Base-by-base conservation (phyloP, 2,888 invertebrate genomes). In the Elegia similella region DNA sequence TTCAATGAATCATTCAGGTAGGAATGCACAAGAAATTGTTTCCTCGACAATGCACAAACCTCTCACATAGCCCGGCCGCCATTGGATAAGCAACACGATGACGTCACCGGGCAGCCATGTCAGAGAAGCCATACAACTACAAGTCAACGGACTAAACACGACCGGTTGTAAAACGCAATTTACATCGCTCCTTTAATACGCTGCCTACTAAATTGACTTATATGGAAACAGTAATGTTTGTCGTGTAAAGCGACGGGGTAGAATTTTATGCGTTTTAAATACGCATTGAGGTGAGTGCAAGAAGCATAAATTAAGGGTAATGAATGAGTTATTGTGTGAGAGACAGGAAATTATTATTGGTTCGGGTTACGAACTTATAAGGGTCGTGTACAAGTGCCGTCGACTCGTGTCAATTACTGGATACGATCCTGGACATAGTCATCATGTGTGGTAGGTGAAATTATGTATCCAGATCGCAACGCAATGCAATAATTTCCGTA, bases 231-330 rank as follows among this genome's bases (percentile, higher is more conserved):
- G 78, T 74, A 70, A 76, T 78, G 76, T 72, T 62, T 64, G 61
- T 59, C 57, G 62, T 66, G 60, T 65, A 59, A 66, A 64, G 58
- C 32, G 59, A 57, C 68, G 68, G 23, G 61, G 63, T 56, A 60
- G 68, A 60, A 64, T 62, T 60, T 50, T 63, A 66, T 60, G 67
- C 67, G 70, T 72, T 73, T 72, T 70, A 70, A 72, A 73, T 76
- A 48, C 42, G 29, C 77, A 73, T 67, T 75, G 75, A 87, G 84
- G 86, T 85, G 81, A 82, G 82, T 83, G 84, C 80, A 84, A 85
- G 82, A 73, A 86, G 84, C 80, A 87, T 88, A 86, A 88, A 89
- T 90, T 89, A 88, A 86, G 86, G 86, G 78, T 88, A 90, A 90
- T 90, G 89, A 89, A 90, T 89, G 88, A 83, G 81, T 86, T 88